Percentiles rank a stretch among this genome's conserved stretches.
These are phyloP conservation scores for Hydriomena furcata DNA, from an alignment of 2,888 invertebrate species.

Conservation along the genomic window DNA sequence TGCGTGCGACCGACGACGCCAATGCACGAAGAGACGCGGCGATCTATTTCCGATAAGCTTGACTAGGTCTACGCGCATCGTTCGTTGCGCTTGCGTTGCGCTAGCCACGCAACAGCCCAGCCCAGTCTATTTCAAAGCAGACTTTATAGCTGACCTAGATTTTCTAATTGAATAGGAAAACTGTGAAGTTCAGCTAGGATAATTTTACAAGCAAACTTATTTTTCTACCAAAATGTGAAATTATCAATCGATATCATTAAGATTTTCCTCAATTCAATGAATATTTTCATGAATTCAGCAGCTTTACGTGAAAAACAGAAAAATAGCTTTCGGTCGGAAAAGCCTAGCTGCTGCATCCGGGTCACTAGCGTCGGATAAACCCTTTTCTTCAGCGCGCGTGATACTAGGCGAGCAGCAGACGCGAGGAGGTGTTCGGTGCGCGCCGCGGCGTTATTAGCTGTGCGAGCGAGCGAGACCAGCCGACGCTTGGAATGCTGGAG, in stretches of 20 bases:
- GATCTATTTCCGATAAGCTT: constrained; percentile 68
- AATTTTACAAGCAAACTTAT: background rate
- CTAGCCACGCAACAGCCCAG: constrained; percentile 44
- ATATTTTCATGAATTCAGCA: constrained; percentile 7
- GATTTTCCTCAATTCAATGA: background rate
- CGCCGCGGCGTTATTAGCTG: constrained; percentile 45
- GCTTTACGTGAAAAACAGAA: constrained; percentile 61
- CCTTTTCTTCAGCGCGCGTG: constrained; percentile 84
- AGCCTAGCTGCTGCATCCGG: constrained; percentile 73
- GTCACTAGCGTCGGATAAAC: constrained; percentile 81
- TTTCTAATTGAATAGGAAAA: constrained; percentile 43
- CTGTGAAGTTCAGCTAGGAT: constrained; percentile 6
- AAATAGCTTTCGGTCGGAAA: constrained; percentile 64
- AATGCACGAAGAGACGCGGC: constrained; percentile 30
- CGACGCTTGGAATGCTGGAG: constrained; percentile 70
- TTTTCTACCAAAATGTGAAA: no score
- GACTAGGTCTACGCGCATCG: constrained; percentile 59
- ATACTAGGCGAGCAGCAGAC: constrained; percentile 75
- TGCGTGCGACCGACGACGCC: constrained; percentile 23
- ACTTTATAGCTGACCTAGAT: constrained; percentile 67
- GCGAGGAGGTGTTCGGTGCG: constrained; percentile 61
- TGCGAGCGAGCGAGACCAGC: constrained; percentile 61
- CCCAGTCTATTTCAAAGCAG: constrained; percentile 36
- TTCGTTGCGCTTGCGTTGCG: constrained; percentile 46
- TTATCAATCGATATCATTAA: no score